Conservation (phyloP, 2,113 vertebrate species). For the Ictalurus furcatus region DNA sequence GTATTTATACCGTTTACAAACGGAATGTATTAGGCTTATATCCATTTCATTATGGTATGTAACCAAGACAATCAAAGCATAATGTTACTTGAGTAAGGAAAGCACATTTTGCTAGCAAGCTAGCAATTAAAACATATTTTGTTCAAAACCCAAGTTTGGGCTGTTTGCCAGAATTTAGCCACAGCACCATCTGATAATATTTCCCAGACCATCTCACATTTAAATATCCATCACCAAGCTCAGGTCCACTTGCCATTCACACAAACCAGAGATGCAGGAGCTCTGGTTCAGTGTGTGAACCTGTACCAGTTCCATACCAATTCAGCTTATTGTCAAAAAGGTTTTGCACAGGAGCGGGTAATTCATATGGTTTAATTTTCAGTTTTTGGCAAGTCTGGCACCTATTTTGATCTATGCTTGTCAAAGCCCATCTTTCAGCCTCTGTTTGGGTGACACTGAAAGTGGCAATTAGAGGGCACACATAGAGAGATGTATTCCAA, state of each 20-base stretch:
- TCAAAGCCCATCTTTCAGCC: background rate
- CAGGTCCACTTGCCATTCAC: background rate
- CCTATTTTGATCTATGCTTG: background rate
- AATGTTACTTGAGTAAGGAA: background rate
- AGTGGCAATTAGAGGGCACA: constrained; percentile 13
- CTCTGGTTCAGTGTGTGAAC: background rate
- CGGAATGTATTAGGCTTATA: background rate
- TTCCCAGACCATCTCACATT: background rate
- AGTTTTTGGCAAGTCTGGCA: background rate
- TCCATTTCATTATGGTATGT: background rate
- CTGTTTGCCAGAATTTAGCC: background rate
- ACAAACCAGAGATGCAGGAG: background rate
- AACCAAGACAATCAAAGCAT: background rate
- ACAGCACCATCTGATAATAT: background rate
- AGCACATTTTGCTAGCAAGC: background rate
- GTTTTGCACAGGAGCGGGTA: background rate
- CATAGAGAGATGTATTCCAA: constrained; percentile 8
- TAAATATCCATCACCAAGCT: background rate
- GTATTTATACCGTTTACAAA: background rate
- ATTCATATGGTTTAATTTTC: background rate
- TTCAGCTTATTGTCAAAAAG: background rate
- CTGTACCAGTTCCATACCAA: background rate
- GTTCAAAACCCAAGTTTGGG: background rate
- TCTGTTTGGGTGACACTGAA: background rate
- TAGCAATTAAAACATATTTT: background rate